Evolutionary conservation across 1,140 invertebrate species (phyloP).

Genomic region (Potamilus streckersoni): DNA sequence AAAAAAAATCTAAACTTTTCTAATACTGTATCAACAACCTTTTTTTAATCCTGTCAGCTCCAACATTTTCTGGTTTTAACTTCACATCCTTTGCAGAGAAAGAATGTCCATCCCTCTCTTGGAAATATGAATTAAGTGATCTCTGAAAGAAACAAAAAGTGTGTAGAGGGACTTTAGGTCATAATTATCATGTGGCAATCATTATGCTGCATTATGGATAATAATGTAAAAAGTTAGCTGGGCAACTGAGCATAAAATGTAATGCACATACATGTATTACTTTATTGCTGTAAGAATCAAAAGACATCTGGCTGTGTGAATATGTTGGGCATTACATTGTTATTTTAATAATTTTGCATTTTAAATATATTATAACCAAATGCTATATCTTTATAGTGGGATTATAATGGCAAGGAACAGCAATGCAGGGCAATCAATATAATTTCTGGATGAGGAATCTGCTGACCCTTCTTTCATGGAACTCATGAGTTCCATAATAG

Average conservation of each 20-base stretch:
- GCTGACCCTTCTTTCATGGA: too few relatives aligned
- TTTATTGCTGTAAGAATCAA: too few relatives aligned
- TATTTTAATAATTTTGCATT: too few relatives aligned
- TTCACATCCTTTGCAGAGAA: not conserved
- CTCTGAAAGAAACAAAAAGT: slow-evolving; percentile 48
- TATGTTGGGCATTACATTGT: too few relatives aligned
- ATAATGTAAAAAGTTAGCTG: not conserved
- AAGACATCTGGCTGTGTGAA: too few relatives aligned
- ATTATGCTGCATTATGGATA: not conserved
- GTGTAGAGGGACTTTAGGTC: not conserved
- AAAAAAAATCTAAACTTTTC: not conserved
- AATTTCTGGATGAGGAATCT: too few relatives aligned
- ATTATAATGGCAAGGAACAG: too few relatives aligned
- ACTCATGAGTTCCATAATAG: too few relatives aligned
- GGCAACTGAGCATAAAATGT: not conserved
- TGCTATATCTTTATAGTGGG: too few relatives aligned
- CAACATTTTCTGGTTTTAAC: not conserved
- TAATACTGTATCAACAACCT: not conserved
- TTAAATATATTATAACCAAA: too few relatives aligned
- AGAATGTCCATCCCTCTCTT: slow-evolving; percentile 35
- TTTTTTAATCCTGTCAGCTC: not conserved
- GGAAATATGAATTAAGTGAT: slow-evolving; percentile 70
- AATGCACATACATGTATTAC: too few relatives aligned
- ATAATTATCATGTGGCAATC: not conserved
- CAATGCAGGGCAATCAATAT: too few relatives aligned